phyloP scores from a whole-genome alignment of 2,113 vertebrate genomes.

The Mesoclemmys tuberculata region DNA sequence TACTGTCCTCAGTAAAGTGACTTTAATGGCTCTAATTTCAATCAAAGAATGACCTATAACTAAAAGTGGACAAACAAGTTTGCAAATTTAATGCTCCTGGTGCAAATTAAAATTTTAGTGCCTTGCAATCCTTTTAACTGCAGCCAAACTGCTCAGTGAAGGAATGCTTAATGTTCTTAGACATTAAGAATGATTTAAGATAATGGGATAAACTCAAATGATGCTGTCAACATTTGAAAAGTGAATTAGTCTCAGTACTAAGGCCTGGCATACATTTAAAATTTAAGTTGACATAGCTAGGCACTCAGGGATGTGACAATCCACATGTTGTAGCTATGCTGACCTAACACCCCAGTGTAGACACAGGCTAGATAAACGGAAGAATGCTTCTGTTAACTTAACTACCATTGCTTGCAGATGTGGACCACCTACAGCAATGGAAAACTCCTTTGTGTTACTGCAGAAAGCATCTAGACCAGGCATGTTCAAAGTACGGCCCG shows the following conservation, averaged over 20 bases:
- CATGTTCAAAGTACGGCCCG: too few species aligned
- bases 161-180: background rate
- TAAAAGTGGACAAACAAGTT: background rate
- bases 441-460: background rate
- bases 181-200: constrained; percentile 5
- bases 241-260: constrained; percentile 32
- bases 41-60: background rate
- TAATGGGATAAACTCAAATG: constrained; percentile 29
- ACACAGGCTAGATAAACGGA: too few species aligned
- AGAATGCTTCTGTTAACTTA: too few species aligned
- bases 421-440: background rate
- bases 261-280: background rate
- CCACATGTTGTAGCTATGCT: too few species aligned
- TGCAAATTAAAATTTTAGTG: background rate
- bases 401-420: too few species aligned
- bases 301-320: too few species aligned
- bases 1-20: background rate
- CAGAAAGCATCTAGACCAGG: background rate
- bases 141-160: constrained; percentile 49
- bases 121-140: background rate
- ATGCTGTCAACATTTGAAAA: constrained; percentile 31
- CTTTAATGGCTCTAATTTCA: background rate
- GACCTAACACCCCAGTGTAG: too few species aligned
- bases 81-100: background rate
- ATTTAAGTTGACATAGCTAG: background rate